Evolutionary conservation across 64 coral and sea anemone species (phyloP), one percentile per base, ranked within the genome.

Genomic region (Anthopleura sola): DNA sequence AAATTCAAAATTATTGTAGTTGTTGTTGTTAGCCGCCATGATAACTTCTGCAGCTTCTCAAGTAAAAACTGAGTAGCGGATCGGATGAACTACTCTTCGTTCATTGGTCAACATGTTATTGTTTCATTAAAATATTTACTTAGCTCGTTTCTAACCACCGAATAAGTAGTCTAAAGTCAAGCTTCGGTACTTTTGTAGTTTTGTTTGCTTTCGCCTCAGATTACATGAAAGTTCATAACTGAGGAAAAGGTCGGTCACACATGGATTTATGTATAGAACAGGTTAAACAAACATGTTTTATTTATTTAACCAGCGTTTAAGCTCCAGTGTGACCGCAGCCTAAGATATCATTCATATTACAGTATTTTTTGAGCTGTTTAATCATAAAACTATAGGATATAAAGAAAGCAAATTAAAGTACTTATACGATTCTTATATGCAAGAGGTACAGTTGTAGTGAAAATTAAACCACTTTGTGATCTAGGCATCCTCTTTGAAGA

Each of bases 271-370:
- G 58, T 62, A 62, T 24, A 62, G 58, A 62, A 62, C 58, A 62
- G 58, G 58, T 62, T 62, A 62, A 62, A 62, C 58, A 62, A 62
- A 62, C 58, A 62, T 62, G 58, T 62, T 24, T 62, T 62, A 21
- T n/a, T 24, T 62, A 62, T 62, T 21, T 62, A 62, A 24, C 58
- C 19, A 62, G 21, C 58, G 24, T 62, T 62, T 62, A 62, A 44
- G 40, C 40, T 44, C 40, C 40, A 44, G 40, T 44, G 40, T 44
- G 40, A 44, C 40, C 40, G 40, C 40, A 8, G 40, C 40, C 40
- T 44, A n/a, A n/a, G n/a, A n/a, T n/a, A n/a, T n/a, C n/a, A n/a
- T n/a, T n/a, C n/a, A n/a, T n/a, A n/a, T n/a, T n/a, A n/a, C n/a
- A n/a, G n/a, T n/a, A n/a, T n/a, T n/a, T n/a, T n/a, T n/a, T n/a